These are phyloP conservation scores for Solenopsis invicta DNA, from an alignment of 1,140 invertebrate genomes.

Conservation along the genomic window DNA sequence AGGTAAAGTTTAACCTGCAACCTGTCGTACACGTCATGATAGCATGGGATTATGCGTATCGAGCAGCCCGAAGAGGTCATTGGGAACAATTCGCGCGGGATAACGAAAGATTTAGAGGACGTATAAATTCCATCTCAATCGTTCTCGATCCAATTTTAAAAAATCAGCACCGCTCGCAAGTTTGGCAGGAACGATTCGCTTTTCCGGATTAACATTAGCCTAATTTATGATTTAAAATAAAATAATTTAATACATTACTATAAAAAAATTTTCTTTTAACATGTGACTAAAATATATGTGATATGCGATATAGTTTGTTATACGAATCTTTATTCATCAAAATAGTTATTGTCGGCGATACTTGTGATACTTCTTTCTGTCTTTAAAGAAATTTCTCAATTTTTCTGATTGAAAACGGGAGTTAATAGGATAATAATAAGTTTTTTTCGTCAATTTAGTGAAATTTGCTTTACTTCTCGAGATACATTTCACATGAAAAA, in stretches of 20 bases:
- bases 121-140: conserved; percentile 85
- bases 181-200: conserved; percentile 88
- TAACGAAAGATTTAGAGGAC: conserved; percentile 87
- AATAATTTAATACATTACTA: conserved; percentile 46
- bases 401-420: neutral
- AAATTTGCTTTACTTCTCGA: neutral
- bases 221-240: conserved; percentile 45
- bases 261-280: neutral
- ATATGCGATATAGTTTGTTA: neutral
- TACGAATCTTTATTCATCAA: neutral
- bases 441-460: neutral
- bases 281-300: neutral
- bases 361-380: neutral
- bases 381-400: neutral
- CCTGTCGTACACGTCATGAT: conserved; percentile 88
- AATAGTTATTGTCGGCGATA: neutral
- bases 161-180: conserved; percentile 86
- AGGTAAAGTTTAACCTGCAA: conserved; percentile 89
- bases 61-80: conserved; percentile 88
- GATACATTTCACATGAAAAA: neutral
- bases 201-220: conserved; percentile 20
- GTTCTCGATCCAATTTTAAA: conserved; percentile 87
- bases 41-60: conserved; percentile 89
- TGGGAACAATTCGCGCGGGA: conserved; percentile 90
- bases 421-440: neutral